These are phyloP conservation scores for Gallinago nigripennis DNA, from an alignment of 2,797 vertebrate genomes.

Conservation along the genomic window DNA sequence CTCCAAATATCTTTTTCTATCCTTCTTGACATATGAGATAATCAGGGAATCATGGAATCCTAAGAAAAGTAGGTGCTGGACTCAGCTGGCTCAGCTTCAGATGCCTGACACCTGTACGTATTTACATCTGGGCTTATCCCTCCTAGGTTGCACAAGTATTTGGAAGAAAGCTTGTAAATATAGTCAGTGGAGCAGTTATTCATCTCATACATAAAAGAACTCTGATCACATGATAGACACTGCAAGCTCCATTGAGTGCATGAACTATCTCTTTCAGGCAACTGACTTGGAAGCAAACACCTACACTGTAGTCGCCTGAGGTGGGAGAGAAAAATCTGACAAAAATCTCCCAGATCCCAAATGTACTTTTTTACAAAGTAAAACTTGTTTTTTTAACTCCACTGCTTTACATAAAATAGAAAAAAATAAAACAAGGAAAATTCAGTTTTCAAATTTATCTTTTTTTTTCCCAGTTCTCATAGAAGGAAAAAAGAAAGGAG, in stretches of 20 bases:
- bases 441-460: not conserved
- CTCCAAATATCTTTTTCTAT: not conserved
- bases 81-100: not conserved
- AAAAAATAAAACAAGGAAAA: not conserved
- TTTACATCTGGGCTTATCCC: not conserved
- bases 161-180: not conserved
- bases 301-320: not conserved
- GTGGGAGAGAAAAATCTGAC: not conserved
- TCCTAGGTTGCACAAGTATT: fast-evolving
- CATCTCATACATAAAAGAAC: not conserved
- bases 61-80: not conserved
- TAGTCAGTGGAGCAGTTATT: not conserved
- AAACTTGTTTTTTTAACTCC: not conserved
- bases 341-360: not conserved
- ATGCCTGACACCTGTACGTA: not conserved
- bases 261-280: not conserved
- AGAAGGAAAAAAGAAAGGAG: not conserved
- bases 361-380: not conserved
- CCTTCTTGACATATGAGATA: not conserved
- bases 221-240: not conserved
- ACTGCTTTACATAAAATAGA: not conserved
- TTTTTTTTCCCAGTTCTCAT: not conserved
- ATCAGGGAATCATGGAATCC: not conserved
- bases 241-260: not conserved
- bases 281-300: not conserved